These are phyloP conservation scores for Remorina albescens DNA, from an alignment of 2,797 vertebrate genomes.

Conservation along the genomic window DNA sequence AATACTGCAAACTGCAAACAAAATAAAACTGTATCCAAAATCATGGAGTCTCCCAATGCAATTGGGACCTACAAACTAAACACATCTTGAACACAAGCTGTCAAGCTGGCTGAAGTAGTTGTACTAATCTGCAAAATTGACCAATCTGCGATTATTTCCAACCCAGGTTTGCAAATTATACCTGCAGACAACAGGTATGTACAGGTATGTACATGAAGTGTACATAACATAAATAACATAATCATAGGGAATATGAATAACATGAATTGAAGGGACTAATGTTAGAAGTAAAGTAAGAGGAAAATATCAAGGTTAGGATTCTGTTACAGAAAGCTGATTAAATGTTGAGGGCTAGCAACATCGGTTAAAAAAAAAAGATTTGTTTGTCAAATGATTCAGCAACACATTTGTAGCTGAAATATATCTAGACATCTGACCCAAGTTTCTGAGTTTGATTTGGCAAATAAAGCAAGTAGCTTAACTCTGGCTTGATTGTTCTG, in stretches of 20 bases:
- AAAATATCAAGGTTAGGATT: not conserved
- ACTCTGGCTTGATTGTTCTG: not conserved
- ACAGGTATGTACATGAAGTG: too few species aligned
- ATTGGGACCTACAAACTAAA: conserved; percentile 5
- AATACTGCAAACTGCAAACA: conserved; percentile 1
- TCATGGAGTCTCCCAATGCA: not conserved
- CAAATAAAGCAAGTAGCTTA: not conserved
- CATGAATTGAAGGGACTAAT: too few species aligned
- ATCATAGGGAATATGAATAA: too few species aligned
- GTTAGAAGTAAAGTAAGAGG: too few species aligned
- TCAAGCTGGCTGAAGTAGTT: too few species aligned
- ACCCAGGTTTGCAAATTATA: not conserved
- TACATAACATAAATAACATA: too few species aligned
- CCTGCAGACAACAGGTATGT: too few species aligned
- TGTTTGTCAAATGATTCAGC: too few species aligned
- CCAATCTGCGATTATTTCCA: not conserved
- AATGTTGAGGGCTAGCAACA: not conserved
- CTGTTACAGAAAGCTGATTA: not conserved
- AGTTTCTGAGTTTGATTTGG: too few species aligned
- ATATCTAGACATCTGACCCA: too few species aligned
- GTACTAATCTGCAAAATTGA: not conserved
- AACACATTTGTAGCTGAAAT: too few species aligned
- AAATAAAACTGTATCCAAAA: conserved; percentile 21
- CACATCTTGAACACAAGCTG: not conserved
- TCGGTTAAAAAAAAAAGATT: too few species aligned